Conservation (phyloP, 2,113 vertebrate species). For the Larimichthys polyactis region DNA sequence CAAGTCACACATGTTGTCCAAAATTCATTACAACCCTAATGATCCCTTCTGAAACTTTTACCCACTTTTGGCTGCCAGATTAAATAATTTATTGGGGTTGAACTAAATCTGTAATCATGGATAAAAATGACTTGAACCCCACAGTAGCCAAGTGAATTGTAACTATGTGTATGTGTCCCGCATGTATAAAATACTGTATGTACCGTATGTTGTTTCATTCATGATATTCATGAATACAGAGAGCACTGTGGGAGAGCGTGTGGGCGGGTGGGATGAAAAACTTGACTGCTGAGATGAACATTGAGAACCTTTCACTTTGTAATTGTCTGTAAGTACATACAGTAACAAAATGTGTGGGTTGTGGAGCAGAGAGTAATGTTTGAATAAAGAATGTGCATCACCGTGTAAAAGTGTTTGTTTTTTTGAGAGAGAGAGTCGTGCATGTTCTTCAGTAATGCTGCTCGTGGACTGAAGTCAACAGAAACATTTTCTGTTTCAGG, state of each 20-base stretch:
- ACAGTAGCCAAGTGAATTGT: slow-evolving; percentile 44
- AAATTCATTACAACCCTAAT: slow-evolving; percentile 1
- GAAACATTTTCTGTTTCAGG: no score
- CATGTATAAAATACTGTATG: slow-evolving; percentile 63
- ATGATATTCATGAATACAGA: slow-evolving; percentile 76
- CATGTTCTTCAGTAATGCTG: neutral
- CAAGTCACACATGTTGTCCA: neutral
- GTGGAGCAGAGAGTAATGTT: slow-evolving; percentile 19
- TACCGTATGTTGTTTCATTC: slow-evolving; percentile 70
- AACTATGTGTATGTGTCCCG: slow-evolving; percentile 59
- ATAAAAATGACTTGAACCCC: slow-evolving; percentile 23
- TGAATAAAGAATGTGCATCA: slow-evolving; percentile 74
- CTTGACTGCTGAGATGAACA: neutral
- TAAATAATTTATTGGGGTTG: neutral
- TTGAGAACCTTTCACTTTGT: slow-evolving; percentile 42
- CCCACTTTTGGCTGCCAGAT: neutral
- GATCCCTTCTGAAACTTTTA: neutral
- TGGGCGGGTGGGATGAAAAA: neutral
- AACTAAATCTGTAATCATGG: slow-evolving; percentile 1
- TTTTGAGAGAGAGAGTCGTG: neutral
- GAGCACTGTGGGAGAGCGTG: slow-evolving; percentile 29
- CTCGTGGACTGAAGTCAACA: neutral
- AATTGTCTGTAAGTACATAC: slow-evolving; percentile 40
- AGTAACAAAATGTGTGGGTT: slow-evolving; percentile 29
- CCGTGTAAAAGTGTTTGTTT: slow-evolving; percentile 3